A percentile compares a stretch with the other conserved stretches of the same genome.
phyloP scores from a whole-genome alignment of 2,797 vertebrate genomes.

The Clamator glandarius region DNA sequence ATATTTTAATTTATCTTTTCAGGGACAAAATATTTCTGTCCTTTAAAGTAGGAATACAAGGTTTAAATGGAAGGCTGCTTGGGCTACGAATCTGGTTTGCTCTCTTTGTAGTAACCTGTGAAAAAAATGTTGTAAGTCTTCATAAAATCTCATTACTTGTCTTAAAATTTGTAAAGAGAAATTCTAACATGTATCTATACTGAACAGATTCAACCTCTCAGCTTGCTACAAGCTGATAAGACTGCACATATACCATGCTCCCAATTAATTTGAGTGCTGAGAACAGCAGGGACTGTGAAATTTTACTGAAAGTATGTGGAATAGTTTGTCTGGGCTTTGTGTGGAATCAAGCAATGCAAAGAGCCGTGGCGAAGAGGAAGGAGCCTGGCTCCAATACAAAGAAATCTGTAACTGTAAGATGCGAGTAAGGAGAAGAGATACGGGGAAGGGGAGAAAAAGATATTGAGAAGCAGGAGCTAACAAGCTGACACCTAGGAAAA shows the following conservation, averaged over 20 bases:
- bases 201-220: background rate
- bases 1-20: background rate
- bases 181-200: background rate
- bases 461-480: background rate
- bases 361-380: background rate
- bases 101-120: background rate
- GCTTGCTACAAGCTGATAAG: background rate
- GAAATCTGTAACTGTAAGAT: background rate
- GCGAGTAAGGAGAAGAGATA: background rate
- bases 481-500: background rate
- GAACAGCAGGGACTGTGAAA: background rate
- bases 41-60: background rate
- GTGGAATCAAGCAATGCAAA: background rate
- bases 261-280: background rate
- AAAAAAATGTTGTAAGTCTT: background rate
- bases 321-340: background rate
- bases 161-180: background rate
- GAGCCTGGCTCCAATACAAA: background rate
- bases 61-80: background rate
- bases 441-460: background rate
- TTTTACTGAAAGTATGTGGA: background rate
- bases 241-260: fast-evolving
- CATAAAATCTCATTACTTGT: background rate
- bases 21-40: background rate
- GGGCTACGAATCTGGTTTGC: background rate